phyloP scores from a whole-genome alignment of 2,113 vertebrate species.

The Chrysemys picta region DNA sequence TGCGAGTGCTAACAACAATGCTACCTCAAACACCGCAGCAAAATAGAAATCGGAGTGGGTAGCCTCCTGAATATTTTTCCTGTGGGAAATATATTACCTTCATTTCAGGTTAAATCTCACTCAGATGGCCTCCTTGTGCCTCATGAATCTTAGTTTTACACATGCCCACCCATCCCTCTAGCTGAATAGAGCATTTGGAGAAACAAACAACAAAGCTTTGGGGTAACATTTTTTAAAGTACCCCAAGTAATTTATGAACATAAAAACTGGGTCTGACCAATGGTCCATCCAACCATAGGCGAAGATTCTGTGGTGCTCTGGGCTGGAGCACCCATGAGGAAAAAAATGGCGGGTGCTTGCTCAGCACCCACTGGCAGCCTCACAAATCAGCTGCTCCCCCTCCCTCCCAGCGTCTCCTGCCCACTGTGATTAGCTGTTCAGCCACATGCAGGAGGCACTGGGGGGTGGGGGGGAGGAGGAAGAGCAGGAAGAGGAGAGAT shows the following conservation, averaged over 20 bases:
- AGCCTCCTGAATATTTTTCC: background rate
- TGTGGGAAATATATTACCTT: background rate
- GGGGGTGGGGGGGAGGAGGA: too few relatives aligned
- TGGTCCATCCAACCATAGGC: too few relatives aligned
- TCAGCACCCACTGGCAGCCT: too few relatives aligned
- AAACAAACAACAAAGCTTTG: background rate
- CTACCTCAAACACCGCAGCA: background rate
- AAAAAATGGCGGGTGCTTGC: too few relatives aligned
- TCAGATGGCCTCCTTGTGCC: background rate
- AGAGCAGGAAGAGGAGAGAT: too few relatives aligned
- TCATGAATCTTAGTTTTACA: background rate
- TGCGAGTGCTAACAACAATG: background rate
- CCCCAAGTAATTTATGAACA: background rate
- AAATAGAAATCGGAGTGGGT: background rate
- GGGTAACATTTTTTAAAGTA: background rate
- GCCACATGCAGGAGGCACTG: too few relatives aligned
- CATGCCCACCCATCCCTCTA: accelerated
- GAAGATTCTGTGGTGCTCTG: too few relatives aligned
- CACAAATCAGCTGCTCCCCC: too few relatives aligned
- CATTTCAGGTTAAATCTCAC: background rate
- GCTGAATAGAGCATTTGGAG: background rate
- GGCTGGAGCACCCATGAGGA: too few relatives aligned
- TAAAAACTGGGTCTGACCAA: too few relatives aligned
- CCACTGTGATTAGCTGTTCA: too few relatives aligned
- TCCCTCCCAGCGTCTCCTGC: too few relatives aligned